Evolutionary conservation across 2,888 invertebrate genomes (phyloP).

Genomic region (Escarpia spicata): DNA sequence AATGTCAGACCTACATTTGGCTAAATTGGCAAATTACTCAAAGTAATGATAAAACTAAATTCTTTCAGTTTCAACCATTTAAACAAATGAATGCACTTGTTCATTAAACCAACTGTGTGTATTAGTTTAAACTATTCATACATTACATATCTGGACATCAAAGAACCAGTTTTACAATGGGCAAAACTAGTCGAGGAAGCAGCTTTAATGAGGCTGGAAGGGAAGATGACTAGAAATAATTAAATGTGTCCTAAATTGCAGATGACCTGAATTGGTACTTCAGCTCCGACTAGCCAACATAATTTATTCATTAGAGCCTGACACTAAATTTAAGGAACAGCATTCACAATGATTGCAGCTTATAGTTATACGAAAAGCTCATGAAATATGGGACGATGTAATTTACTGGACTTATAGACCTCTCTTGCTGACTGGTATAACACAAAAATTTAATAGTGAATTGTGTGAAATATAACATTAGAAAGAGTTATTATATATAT

Average conservation of each 20-base stretch:
- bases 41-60: no score
- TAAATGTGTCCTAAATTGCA: neutral
- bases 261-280: neutral
- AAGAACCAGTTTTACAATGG: no score
- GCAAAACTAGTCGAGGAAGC: no score
- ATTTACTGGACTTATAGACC: neutral
- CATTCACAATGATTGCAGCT: neutral
- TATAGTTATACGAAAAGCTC: neutral
- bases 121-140: no score
- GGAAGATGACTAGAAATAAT: neutral
- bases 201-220: no score
- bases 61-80: no score
- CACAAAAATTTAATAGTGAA: neutral
- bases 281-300: neutral
- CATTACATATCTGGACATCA: no score
- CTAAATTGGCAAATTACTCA: no score
- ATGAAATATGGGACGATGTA: neutral
- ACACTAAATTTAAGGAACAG: neutral
- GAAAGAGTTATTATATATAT: neutral
- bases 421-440: neutral
- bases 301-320: neutral
- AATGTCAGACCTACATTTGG: no score
- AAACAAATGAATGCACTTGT: no score
- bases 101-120: no score
- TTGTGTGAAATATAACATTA: neutral